Evolutionary conservation across 2,797 vertebrate species (phyloP), one percentile per base, ranked within the genome.

Genomic region (Chromobotia macracanthus): DNA sequence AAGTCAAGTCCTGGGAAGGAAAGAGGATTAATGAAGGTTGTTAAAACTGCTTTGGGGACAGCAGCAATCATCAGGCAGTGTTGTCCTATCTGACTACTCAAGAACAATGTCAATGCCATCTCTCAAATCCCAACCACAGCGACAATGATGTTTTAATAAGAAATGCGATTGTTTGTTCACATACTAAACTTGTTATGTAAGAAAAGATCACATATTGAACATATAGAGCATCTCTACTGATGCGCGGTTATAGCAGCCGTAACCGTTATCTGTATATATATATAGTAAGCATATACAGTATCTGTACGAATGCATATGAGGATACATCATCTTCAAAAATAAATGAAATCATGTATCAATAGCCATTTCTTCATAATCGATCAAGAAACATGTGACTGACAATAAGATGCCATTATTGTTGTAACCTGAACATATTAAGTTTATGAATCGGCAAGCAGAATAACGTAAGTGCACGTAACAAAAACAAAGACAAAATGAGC

Each of bases 1-100:
- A 91, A 91, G 91, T 93, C 85, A 92, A 90, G 87, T 76, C 84
- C 84, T 90, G 89, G 89, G 60, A 83, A 89, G 90, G 89, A 92
- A 94, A 94, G 92, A 90, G 89, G 92, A 91, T 94, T 93, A 94
- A 85, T 87, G 80, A 67, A 82, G 82, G 86, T 88, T 89, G 83
- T 90, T 92, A 85, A 87, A 86, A 90, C 86, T 85, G 87, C 85
- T 75, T 87, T 83, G 75, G 77, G 79, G 83, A 84, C 83, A 74
- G 72, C 89, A 91, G 89, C 89, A 77, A 76, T 75, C 88, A 88
- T 87, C 18, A 78, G 83, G 75, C 60, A 60, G 60, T 70, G 25
- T 11, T 76, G 69, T 77, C 61, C 64, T 60, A 55, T 78, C 23
- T 70, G 28, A 72, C 72, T 55, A 38, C 75, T 51, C 63, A 55